Evolutionary conservation across 2,797 vertebrate genomes (phyloP), one percentile per base, ranked within the genome.

Genomic region (Merluccius polli): DNA sequence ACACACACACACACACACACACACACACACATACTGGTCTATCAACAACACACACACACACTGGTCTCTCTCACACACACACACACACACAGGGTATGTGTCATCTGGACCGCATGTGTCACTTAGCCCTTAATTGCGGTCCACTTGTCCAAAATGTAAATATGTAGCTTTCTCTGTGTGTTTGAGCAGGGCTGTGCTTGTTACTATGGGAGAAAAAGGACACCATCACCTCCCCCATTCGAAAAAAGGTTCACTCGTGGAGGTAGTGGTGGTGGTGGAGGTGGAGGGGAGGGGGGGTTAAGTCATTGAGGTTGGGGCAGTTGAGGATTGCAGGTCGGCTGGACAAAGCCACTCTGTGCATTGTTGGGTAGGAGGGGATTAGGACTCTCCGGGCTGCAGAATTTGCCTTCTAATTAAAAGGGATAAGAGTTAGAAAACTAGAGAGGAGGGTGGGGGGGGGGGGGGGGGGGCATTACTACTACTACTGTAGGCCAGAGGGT

Each of bases 381-480:
- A 99, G 96, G 96, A 95, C 96, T 96, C 95, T 97, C 95, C 91
- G 91, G 95, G 97, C 96, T 95, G 96, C 96, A 99, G 97, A 98
- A 98, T 99, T 98, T 98, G 96, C 97, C 96, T 99, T 99, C 98
- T 99, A 99, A 99, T 98, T 99, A 99, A 99, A 98, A 98, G 96
- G 97, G 97, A 99, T 99, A 98, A 99, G 94, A 93, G 92, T 90
- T 92, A 93, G 93, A 92, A 93, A 94, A 94, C 93, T 94, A 93
- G 93, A 89, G 87, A 91, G 90, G 90, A 92, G 91, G 90, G 52
- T 9, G 52, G 10, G 52, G 52, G n/a, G 21, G 48, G 21, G 48
- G 21, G 36, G 36, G 48, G 18, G 36, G 36, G 36, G 7, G 52
- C 21, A 9, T 6, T 9, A n/a, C 21, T 59, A 92, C 91, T 93